phyloP scores from a whole-genome alignment of 2,113 vertebrate genomes.

The Marmota monax region DNA sequence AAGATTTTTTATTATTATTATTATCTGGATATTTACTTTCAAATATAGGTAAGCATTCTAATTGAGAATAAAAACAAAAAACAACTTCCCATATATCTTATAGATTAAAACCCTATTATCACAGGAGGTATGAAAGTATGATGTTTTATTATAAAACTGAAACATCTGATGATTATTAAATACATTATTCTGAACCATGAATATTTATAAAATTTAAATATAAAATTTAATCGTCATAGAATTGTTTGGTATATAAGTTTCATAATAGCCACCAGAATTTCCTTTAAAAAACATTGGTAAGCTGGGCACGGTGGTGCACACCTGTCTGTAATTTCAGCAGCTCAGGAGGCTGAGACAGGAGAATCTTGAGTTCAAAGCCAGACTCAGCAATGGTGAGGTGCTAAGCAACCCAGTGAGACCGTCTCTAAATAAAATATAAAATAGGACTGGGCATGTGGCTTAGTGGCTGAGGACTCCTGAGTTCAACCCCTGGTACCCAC shows the following conservation, averaged over 20 bases:
- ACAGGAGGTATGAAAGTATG: not conserved
- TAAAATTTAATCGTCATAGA: not conserved
- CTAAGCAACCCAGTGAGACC: too few relatives aligned
- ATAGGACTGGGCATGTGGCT: too few relatives aligned
- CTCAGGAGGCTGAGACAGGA: too few relatives aligned
- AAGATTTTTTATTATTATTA: not conserved
- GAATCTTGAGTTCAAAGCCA: too few relatives aligned
- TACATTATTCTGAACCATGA: conserved; percentile 19
- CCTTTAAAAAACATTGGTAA: not conserved
- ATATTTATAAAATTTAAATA: conserved; percentile 19
- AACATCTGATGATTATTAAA: conserved; percentile 27
- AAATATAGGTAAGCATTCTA: not conserved
- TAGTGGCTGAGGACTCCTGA: too few relatives aligned
- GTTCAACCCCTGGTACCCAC: too few relatives aligned
- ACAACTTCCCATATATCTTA: not conserved
- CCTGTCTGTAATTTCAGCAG: too few relatives aligned
- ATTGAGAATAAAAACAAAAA: not conserved
- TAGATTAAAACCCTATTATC: conserved; percentile 16
- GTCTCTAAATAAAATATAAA: too few relatives aligned
- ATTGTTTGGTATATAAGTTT: not conserved
- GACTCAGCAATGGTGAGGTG: too few relatives aligned
- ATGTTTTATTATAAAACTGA: conserved; percentile 23
- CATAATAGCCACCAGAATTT: not conserved
- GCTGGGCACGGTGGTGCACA: too few relatives aligned
- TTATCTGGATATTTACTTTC: not conserved